phyloP scores from a whole-genome alignment of 2,797 vertebrate genomes.

The Octomys mimax region DNA sequence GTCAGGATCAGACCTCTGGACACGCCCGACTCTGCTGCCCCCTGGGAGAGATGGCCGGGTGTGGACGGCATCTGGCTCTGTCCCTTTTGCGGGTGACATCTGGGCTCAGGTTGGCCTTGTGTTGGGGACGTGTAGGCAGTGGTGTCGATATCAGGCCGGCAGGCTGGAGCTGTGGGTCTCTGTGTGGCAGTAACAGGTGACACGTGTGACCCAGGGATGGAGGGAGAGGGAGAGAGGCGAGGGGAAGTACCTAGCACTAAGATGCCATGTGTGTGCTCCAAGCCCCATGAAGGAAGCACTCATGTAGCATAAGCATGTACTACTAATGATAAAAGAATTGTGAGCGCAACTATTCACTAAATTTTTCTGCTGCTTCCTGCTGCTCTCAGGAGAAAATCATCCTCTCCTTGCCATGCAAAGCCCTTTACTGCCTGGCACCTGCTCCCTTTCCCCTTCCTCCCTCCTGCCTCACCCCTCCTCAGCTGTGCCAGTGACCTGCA shows the following conservation, averaged over 20 bases:
- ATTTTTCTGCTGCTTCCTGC: background rate
- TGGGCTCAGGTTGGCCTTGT: background rate
- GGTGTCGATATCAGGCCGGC: background rate
- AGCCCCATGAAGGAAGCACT: background rate
- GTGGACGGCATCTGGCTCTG: background rate
- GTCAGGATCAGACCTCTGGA: background rate
- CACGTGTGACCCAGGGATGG: background rate
- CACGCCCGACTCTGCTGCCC: background rate
- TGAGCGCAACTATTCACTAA: background rate
- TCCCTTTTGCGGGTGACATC: background rate
- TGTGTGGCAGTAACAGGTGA: background rate
- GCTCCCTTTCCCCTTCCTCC: background rate
- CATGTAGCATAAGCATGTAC: background rate
- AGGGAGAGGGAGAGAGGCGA: background rate
- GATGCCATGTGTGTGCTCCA: background rate
- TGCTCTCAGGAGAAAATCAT: background rate
- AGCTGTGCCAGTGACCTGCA: too few species aligned
- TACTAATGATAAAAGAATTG: background rate
- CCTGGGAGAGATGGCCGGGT: background rate
- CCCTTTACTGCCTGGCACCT: accelerated
- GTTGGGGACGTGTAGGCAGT: background rate
- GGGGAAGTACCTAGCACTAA: background rate
- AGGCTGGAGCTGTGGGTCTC: background rate
- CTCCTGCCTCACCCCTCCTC: background rate
- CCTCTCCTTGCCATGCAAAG: background rate